These are phyloP conservation scores for Lomographa bimaculata DNA, from an alignment of 2,888 invertebrate species.

Conservation along the genomic window DNA sequence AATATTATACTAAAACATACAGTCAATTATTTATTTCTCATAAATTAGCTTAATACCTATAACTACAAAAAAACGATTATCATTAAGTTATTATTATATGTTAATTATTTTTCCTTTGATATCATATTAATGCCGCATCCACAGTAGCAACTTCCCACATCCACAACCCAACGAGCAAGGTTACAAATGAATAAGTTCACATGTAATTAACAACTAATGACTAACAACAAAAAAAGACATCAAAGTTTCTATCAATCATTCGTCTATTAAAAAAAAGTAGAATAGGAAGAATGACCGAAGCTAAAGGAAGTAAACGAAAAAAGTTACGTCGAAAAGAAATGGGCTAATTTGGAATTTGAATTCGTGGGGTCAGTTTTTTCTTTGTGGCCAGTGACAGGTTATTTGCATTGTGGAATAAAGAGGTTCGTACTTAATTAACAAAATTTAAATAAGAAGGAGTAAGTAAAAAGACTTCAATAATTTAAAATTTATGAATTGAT, in stretches of 20 bases:
- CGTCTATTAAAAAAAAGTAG: constrained; percentile 63
- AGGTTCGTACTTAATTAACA: too few relatives aligned
- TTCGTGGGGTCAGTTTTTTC: constrained; percentile 2
- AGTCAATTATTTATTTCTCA: too few relatives aligned
- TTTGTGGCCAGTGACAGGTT: constrained; percentile 1
- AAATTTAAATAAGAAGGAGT: too few relatives aligned
- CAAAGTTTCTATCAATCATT: constrained; percentile 75
- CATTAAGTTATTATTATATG: too few relatives aligned
- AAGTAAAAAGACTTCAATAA: too few relatives aligned
- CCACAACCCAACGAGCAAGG: constrained; percentile 44
- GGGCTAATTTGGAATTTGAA: constrained; percentile 5
- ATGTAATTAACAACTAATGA: constrained; percentile 79
- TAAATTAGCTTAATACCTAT: too few relatives aligned
- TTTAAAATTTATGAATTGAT: too few relatives aligned
- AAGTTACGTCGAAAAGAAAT: constrained; percentile 1
- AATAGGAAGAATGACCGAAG: constrained; percentile 36
- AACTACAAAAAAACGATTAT: too few relatives aligned
- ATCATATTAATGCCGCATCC: constrained; percentile 46
- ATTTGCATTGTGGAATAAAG: constrained; percentile 1
- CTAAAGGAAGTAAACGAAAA: constrained; percentile 1
- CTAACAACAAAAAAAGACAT: constrained; percentile 75
- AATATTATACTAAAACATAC: too few relatives aligned
- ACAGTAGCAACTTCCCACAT: constrained; percentile 30
- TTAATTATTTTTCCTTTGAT: too few relatives aligned
- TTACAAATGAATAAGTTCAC: constrained; percentile 75